A percentile compares a stretch with the other conserved stretches of the same genome.
These are phyloP conservation scores for Rhysida immarginata DNA, from an alignment of 1,140 invertebrate genomes.

Conservation along the genomic window DNA sequence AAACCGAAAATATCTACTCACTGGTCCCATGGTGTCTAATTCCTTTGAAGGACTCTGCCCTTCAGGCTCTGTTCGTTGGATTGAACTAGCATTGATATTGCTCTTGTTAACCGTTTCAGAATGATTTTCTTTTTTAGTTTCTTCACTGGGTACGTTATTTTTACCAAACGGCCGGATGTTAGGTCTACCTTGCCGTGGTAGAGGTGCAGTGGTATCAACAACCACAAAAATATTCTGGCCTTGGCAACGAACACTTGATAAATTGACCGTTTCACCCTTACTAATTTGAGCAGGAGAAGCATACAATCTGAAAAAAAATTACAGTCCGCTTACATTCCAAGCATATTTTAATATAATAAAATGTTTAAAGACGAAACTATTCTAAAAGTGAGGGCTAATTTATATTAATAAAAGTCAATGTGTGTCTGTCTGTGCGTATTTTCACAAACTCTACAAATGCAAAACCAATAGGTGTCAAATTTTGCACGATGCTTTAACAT, in stretches of 20 bases:
- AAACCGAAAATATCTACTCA: constrained; percentile 13
- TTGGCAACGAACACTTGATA: constrained; percentile 39
- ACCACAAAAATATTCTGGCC: constrained; percentile 42
- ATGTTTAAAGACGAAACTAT: too few species aligned
- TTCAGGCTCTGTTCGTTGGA: constrained; percentile 1
- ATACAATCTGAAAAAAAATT: constrained; percentile 33
- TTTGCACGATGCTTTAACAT: too few species aligned
- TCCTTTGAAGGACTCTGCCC: not conserved
- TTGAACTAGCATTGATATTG: not conserved
- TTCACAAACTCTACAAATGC: too few species aligned
- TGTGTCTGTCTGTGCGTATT: too few species aligned
- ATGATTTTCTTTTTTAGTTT: constrained; percentile 19
- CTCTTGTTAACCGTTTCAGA: not conserved
- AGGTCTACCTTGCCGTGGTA: constrained; percentile 23
- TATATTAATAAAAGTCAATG: too few species aligned
- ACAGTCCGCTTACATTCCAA: too few species aligned
- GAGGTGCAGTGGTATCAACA: constrained; percentile 45
- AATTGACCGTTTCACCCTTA: constrained; percentile 38
- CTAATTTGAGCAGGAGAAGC: constrained; percentile 38
- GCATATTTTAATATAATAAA: too few species aligned
- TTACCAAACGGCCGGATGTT: constrained; percentile 8
- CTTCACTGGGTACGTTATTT: constrained; percentile 20
- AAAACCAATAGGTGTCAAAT: too few species aligned
- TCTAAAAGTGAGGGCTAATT: too few species aligned
- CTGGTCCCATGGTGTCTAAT: constrained; percentile 21